Conservation (phyloP, 1,140 invertebrate species). For the Saccostrea glomerata region DNA sequence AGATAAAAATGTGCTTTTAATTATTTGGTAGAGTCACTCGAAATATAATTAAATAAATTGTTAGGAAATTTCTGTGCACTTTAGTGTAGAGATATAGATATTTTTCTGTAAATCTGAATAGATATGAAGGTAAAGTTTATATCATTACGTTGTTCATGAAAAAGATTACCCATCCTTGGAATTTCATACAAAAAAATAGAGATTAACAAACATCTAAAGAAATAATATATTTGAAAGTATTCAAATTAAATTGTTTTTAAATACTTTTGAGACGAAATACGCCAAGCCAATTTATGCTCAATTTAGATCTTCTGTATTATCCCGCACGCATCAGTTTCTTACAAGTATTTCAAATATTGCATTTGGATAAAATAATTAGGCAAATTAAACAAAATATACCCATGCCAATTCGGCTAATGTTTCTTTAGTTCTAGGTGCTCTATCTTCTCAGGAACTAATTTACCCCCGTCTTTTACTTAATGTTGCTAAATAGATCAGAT, state of each 20-base stretch:
- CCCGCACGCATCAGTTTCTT: not conserved
- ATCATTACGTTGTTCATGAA: not conserved
- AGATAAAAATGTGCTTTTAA: too few species aligned
- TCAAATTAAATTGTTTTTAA: constrained; percentile 36
- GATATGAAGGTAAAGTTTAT: not conserved
- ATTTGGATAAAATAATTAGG: constrained; percentile 21
- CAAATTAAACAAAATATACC: constrained; percentile 3
- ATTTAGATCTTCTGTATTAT: constrained; percentile 2
- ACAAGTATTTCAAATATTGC: constrained; percentile 33
- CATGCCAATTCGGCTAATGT: constrained; percentile 26
- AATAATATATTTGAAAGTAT: constrained; percentile 17
- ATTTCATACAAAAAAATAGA: not conserved
- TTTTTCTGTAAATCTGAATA: not conserved
- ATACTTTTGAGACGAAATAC: not conserved
- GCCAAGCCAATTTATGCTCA: constrained; percentile 30
- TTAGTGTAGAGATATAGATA: too few species aligned
- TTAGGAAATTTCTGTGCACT: too few species aligned
- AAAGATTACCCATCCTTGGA: not conserved
- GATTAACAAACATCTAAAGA: constrained; percentile 16
- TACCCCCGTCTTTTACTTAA: not conserved
- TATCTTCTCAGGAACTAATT: not conserved
- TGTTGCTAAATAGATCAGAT: not conserved
- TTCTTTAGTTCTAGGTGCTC: not conserved
- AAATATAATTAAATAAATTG: too few species aligned
- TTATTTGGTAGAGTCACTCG: too few species aligned